Evolutionary conservation across 1,140 invertebrate genomes (phyloP), one percentile per base, ranked within the genome.

Genomic region (Leptoteleia sp.): DNA sequence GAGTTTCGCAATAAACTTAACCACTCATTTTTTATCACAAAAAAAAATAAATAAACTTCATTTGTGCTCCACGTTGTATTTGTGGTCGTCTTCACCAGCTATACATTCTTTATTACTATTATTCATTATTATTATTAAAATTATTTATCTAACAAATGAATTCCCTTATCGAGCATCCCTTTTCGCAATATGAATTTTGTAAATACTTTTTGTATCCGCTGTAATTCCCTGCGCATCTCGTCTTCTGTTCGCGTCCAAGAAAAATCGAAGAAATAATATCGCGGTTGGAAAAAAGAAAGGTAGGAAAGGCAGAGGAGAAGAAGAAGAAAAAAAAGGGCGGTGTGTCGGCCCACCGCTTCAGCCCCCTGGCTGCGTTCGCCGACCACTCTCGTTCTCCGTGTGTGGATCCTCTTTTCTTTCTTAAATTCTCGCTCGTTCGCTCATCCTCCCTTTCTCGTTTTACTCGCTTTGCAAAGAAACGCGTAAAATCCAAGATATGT

Each of bases 401-500:
- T 57, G 70, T 65, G 64, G 80, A 82, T 84, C 72, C 75, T 81
- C 77, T 78, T 81, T 76, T 65, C 77, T 78, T 75, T 76, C 77
- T 78, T 68, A 81, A 84, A 82, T 84, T 80, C 77, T 85, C 82
- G 84, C 84, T 86, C 81, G 82, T 72, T 83, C 61, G 61, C 79
- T 82, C 82, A 79, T 65, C 76, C 72, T 76, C 81, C 70, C 81
- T 76, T 62, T 47, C 42, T 57, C 68, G 38, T 75, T 70, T 78
- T 80, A 45, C 70, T 73, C 54, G 62, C 68, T 71, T 81, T 81
- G 77, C 75, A 76, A 54, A 80, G 81, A 81, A 79, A 81, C 78
- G 76, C 82, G 81, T 85, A 85, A 85, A 85, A 83, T 81, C 76
- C 79, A 75, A 81, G 81, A 83, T 85, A 82, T 83, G 82, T 82